Percentiles rank a stretch among this genome's conserved stretches.
Conservation (phyloP, 30 jellyfish, hydroid and myxozoan genomes). For the Aurelia sp. region DNA sequence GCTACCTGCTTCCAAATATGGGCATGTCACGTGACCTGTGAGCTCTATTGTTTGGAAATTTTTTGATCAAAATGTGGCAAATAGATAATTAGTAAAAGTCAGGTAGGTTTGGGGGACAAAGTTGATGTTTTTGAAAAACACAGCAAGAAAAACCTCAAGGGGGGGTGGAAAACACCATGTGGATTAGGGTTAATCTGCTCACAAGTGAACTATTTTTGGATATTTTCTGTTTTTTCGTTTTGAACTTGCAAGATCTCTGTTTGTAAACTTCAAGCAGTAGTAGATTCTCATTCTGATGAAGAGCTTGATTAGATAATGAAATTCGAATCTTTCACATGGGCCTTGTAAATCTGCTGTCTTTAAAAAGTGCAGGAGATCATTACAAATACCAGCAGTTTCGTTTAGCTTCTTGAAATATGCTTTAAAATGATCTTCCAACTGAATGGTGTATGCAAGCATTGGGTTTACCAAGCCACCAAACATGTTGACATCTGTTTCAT, state of each 20-base stretch:
- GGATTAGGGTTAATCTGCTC: no score
- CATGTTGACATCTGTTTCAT: background rate
- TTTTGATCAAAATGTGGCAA: no score
- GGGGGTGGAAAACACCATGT: no score
- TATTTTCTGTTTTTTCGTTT: slow-evolving; percentile 3
- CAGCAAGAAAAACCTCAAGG: no score
- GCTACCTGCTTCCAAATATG: no score
- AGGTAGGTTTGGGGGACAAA: no score
- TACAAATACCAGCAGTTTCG: slow-evolving; percentile 1
- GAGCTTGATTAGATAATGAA: slow-evolving; percentile 1
- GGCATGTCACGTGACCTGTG: no score
- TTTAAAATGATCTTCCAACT: slow-evolving; percentile 1
- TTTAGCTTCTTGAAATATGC: background rate
- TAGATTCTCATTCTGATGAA: slow-evolving; percentile 10
- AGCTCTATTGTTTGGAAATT: no score
- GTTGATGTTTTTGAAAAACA: no score
- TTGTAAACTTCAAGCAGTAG: slow-evolving; percentile 14
- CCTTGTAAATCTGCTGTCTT: background rate
- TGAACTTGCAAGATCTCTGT: background rate
- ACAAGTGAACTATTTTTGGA: background rate
- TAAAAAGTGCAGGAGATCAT: background rate
- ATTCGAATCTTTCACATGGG: background rate
- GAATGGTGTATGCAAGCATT: background rate
- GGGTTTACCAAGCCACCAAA: slow-evolving; percentile 13
- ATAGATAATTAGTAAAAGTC: no score